A percentile compares a stretch with the other conserved stretches of the same genome.
Evolutionary conservation across 2,113 vertebrate species (phyloP).

Genomic region (Stegostoma tigrinum): DNA sequence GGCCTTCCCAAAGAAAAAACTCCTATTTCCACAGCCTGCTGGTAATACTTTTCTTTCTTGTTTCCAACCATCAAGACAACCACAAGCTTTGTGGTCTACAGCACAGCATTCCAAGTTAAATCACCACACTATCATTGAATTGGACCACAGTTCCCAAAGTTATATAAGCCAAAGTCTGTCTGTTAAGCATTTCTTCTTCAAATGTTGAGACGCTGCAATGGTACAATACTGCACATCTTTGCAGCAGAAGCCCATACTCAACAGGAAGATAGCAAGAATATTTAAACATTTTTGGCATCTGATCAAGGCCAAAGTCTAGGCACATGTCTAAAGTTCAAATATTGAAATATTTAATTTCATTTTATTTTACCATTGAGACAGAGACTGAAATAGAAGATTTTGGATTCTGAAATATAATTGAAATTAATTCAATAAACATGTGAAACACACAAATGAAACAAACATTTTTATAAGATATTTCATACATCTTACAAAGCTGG

Average conservation of each 20-base stretch:
- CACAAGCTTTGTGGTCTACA: neutral
- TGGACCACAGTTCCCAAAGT: neutral
- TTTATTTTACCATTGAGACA: neutral
- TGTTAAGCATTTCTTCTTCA: neutral
- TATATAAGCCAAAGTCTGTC: neutral
- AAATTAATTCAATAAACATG: neutral
- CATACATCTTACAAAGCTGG: neutral
- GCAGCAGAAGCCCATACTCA: neutral
- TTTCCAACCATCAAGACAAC: neutral
- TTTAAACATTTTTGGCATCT: neutral
- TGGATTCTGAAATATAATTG: neutral
- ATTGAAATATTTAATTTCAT: neutral
- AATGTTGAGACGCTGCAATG: neutral
- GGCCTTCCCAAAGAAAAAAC: neutral
- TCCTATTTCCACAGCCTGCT: neutral
- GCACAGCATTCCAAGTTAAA: neutral
- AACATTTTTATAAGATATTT: neutral
- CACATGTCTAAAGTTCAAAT: neutral
- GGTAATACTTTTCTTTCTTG: slow-evolving; percentile 1
- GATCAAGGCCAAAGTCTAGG: neutral
- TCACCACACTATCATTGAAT: slow-evolving; percentile 1
- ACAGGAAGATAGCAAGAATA: neutral
- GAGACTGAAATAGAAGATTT: neutral
- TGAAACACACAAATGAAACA: neutral
- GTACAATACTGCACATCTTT: neutral